Evolutionary conservation across 2,888 invertebrate genomes (phyloP).

Genomic region (Lacanobia wlatinum): DNA sequence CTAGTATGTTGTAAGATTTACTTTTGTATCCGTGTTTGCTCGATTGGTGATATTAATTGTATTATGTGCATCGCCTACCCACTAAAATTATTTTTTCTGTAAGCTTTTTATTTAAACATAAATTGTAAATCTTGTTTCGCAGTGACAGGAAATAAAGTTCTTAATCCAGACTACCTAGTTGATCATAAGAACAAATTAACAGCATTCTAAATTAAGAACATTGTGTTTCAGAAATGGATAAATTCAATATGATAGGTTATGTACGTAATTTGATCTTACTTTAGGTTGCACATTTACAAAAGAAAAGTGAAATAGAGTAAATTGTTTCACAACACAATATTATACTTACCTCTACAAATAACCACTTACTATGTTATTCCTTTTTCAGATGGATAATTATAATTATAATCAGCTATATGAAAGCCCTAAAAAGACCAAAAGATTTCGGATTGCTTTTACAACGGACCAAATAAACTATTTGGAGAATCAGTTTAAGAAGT

Average conservation of each 20-base stretch:
- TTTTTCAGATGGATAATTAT: slow-evolving; percentile 65
- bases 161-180: background rate
- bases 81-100: too few relatives aligned
- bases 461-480: slow-evolving; percentile 93
- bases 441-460: slow-evolving; percentile 93
- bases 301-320: background rate
- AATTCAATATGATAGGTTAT: too few relatives aligned
- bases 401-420: slow-evolving; percentile 15
- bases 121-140: too few relatives aligned
- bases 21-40: too few relatives aligned
- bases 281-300: background rate
- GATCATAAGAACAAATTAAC: background rate
- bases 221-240: background rate
- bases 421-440: slow-evolving; percentile 71
- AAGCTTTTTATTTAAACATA: too few relatives aligned
- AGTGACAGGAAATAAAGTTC: too few relatives aligned
- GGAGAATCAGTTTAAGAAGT: slow-evolving; percentile 93
- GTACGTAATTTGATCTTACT: background rate
- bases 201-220: background rate
- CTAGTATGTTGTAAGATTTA: too few relatives aligned
- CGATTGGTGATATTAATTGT: too few relatives aligned
- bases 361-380: background rate
- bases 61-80: too few relatives aligned
- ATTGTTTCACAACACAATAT: background rate
- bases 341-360: too few relatives aligned